Evolutionary conservation across 2,113 vertebrate species (phyloP).

Genomic region (Xiphophorus couchianus): DNA sequence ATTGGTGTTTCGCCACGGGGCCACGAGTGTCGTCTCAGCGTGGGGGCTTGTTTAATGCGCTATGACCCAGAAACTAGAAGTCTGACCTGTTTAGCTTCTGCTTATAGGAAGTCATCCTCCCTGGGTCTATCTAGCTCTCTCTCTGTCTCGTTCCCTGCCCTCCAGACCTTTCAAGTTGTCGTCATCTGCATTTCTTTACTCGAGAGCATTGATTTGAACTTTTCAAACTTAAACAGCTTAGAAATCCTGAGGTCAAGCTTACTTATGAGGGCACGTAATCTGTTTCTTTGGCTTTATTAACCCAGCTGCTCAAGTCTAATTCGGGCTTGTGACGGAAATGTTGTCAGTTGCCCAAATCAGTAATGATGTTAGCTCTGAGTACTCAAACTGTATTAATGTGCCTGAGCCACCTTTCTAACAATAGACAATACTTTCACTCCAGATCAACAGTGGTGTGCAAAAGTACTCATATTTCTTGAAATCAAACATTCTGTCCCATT

Average conservation of each 20-base stretch:
- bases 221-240: not conserved
- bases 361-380: not conserved
- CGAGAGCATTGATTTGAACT: not conserved
- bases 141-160: slow-evolving; percentile 5
- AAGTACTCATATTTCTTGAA: not conserved
- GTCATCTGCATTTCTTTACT: slow-evolving; percentile 12
- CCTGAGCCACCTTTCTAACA: not conserved
- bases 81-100: slow-evolving; percentile 71
- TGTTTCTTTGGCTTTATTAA: slow-evolving; percentile 1
- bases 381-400: not conserved
- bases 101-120: slow-evolving; percentile 60
- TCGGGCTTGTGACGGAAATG: not conserved
- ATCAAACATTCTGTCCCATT: not conserved
- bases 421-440: not conserved
- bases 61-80: slow-evolving; percentile 67
- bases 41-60: slow-evolving; percentile 61
- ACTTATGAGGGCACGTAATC: slow-evolving; percentile 11
- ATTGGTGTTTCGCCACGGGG: slow-evolving; percentile 51
- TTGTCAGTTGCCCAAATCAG: not conserved
- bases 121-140: slow-evolving; percentile 6
- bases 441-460: not conserved
- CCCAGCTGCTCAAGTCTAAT: not conserved
- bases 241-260: not conserved
- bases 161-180: slow-evolving; percentile 8
- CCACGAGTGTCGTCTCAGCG: slow-evolving; percentile 32